Evolutionary conservation across 2,797 vertebrate species (phyloP).

Genomic region (Calcarius lapponicus): DNA sequence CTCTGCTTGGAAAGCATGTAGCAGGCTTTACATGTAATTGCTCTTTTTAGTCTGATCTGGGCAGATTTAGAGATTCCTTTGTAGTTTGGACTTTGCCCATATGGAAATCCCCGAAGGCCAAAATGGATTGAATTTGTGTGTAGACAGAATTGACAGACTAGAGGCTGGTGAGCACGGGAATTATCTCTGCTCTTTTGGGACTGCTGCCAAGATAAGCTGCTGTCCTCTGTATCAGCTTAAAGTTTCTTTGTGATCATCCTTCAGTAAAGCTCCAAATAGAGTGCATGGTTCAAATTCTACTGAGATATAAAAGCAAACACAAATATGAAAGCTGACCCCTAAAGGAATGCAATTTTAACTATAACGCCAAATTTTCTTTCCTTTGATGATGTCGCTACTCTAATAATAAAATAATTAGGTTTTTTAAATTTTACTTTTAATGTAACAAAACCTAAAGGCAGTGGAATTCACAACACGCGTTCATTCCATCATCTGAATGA

Average conservation of each 20-base stretch:
- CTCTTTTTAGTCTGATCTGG: not conserved
- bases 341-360: conserved; percentile 31
- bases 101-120: not conserved
- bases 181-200: conserved; percentile 31
- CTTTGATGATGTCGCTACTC: not conserved
- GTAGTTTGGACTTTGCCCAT: not conserved
- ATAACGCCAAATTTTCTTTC: not conserved
- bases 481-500: not conserved
- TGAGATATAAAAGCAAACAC: conserved; percentile 32
- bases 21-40: not conserved
- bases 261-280: conserved; percentile 29
- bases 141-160: not conserved
- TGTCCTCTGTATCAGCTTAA: conserved; percentile 53
- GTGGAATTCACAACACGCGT: not conserved
- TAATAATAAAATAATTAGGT: not conserved
- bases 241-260: conserved; percentile 53
- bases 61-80: not conserved
- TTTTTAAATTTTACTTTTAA: not conserved
- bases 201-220: conserved; percentile 35
- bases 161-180: not conserved
- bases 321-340: conserved; percentile 13
- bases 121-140: not conserved
- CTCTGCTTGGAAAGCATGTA: not conserved
- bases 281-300: not conserved
- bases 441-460: not conserved